These are phyloP conservation scores for Drosophila birchii DNA, from an alignment of 2,888 invertebrate species.

Conservation along the genomic window DNA sequence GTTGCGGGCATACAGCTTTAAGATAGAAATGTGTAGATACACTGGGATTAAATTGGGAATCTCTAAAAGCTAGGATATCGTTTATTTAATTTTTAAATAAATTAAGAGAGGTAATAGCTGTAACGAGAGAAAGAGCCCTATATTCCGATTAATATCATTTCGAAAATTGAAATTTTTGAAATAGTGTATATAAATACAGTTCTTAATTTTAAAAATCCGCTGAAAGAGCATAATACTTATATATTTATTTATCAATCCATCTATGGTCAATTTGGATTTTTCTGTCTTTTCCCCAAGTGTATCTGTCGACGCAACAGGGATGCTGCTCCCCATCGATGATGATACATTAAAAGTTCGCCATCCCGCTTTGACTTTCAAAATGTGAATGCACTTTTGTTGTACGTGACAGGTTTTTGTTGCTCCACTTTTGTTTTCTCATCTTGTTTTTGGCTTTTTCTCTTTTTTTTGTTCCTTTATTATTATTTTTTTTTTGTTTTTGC, in stretches of 20 bases:
- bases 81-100: not conserved
- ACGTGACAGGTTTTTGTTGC: conserved; percentile 54
- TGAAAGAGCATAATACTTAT: no score
- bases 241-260: not conserved
- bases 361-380: conserved; percentile 67
- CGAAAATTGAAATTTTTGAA: no score
- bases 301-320: conserved; percentile 7
- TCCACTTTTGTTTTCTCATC: conserved; percentile 58
- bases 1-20: conserved; percentile 28
- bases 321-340: conserved; percentile 51
- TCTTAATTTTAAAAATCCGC: no score
- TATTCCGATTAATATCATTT: no score
- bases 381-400: conserved; percentile 70
- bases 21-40: conserved; percentile 33
- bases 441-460: conserved; percentile 48
- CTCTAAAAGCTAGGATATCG: not conserved
- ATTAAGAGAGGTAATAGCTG: not conserved
- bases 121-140: not conserved
- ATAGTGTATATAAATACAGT: no score
- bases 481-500: conserved; percentile 12
- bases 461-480: conserved; percentile 34
- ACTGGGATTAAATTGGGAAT: not conserved
- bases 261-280: not conserved
- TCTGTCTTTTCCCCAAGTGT: conserved; percentile 6
- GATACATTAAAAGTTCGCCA: conserved; percentile 62